These are phyloP conservation scores for Recurvirostra avosetta DNA, from an alignment of 2,113 vertebrate species.

Conservation along the genomic window DNA sequence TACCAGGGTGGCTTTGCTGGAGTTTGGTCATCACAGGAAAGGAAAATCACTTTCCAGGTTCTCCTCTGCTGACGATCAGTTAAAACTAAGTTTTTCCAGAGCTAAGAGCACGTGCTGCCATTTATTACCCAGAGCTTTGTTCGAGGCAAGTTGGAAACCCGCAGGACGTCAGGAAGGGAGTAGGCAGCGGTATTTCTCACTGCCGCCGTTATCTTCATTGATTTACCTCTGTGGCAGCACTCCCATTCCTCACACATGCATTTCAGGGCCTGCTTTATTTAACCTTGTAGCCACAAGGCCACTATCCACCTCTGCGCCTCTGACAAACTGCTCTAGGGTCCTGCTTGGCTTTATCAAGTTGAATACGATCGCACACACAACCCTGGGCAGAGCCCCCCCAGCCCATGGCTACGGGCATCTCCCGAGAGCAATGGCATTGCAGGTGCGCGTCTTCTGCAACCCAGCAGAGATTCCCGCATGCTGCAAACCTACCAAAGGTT, in stretches of 20 bases:
- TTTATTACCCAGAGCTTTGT: background rate
- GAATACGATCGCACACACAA: fast-evolving
- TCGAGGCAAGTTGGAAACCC: background rate
- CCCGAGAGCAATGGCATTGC: too few relatives aligned
- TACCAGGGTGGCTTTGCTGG: background rate
- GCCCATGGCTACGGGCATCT: fast-evolving
- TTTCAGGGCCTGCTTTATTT: background rate
- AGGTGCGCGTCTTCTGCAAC: background rate
- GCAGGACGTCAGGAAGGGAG: background rate
- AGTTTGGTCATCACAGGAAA: background rate
- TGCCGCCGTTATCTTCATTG: fast-evolving
- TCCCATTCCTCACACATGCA: background rate
- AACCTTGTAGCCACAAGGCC: background rate
- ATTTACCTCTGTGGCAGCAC: background rate
- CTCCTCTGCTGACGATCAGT: background rate
- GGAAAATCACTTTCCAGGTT: background rate
- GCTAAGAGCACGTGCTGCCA: background rate
- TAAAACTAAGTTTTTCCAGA: background rate
- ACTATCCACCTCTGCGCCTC: background rate
- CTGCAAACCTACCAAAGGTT: background rate
- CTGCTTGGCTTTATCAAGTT: background rate
- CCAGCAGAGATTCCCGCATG: background rate
- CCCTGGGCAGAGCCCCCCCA: background rate
- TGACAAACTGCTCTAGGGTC: background rate
- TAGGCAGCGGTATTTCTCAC: background rate